These are phyloP conservation scores for Sminthurides bifidus DNA, from an alignment of 1,140 invertebrate species.

Conservation along the genomic window DNA sequence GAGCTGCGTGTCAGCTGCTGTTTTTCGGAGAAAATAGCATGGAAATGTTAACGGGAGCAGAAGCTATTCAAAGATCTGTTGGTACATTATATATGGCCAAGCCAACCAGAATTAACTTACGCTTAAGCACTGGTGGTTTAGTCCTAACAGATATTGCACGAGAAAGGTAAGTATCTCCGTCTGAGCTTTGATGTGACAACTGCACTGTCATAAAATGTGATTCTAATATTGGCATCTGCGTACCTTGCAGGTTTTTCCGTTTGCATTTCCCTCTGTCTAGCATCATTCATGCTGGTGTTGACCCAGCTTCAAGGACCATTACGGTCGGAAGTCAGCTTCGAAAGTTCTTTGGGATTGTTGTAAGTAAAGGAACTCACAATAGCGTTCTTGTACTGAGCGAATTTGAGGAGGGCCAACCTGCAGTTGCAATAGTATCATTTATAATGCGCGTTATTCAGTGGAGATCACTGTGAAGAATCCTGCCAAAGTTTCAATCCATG, in stretches of 20 bases:
- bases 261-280: slow-evolving; percentile 13
- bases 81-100: not conserved
- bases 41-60: slow-evolving; percentile 28
- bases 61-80: slow-evolving; percentile 13
- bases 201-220: not conserved
- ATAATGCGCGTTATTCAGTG: slow-evolving; percentile 28
- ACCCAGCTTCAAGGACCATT: slow-evolving; percentile 20
- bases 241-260: slow-evolving; percentile 2
- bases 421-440: slow-evolving; percentile 27
- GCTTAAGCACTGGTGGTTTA: slow-evolving; percentile 26
- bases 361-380: not conserved
- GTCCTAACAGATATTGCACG: slow-evolving; percentile 28
- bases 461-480: too few species aligned
- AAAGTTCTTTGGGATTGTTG: slow-evolving; percentile 22
- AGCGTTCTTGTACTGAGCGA: slow-evolving; percentile 22
- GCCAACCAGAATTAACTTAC: slow-evolving; percentile 20
- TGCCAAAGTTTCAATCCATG: too few species aligned
- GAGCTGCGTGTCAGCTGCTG: slow-evolving; percentile 22
- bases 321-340: slow-evolving; percentile 11
- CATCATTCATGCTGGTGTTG: slow-evolving; percentile 16
- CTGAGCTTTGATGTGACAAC: not conserved
- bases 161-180: slow-evolving; percentile 16
- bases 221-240: not conserved
- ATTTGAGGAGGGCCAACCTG: slow-evolving; percentile 27
- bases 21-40: slow-evolving; percentile 21